phyloP scores from a whole-genome alignment of 2,888 invertebrate genomes.

The Conus canariensis region DNA sequence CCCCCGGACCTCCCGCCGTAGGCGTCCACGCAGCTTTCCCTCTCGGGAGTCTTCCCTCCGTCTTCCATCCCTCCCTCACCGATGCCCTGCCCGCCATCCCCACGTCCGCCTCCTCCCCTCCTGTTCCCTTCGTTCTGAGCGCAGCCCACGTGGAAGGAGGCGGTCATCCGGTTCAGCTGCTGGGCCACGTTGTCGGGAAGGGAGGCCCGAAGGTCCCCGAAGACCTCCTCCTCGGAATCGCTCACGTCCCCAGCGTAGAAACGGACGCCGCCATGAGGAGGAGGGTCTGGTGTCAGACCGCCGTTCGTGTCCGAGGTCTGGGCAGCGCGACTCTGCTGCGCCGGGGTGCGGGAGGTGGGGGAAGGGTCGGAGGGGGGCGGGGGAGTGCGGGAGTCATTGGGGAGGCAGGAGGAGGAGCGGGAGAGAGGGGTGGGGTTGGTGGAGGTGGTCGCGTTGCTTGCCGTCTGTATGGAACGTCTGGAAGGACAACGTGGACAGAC shows the following conservation, averaged over 20 bases:
- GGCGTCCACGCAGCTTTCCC: not conserved
- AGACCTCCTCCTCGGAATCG: constrained; percentile 10
- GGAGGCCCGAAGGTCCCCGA: not conserved
- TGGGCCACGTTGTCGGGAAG: not conserved
- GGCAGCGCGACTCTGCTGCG: not conserved
- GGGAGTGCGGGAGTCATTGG: not conserved
- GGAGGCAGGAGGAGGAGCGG: constrained; percentile 9
- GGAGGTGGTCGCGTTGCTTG: not conserved
- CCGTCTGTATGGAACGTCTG: not conserved
- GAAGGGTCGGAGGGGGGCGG: not conserved
- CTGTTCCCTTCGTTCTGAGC: no score
- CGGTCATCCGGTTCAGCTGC: not conserved
- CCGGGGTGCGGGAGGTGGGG: not conserved
- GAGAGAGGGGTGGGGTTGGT: not conserved
- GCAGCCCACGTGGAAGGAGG: not conserved
- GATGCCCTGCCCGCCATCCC: not conserved
- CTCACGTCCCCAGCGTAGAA: constrained; percentile 11
- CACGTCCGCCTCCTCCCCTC: not conserved
- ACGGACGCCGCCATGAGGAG: not conserved
- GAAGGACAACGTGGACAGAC: not conserved
- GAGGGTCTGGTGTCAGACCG: not conserved
- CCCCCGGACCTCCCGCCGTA: not conserved
- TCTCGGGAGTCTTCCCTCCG: not conserved
- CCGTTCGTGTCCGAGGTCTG: not conserved
- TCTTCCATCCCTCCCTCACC: not conserved